These are phyloP conservation scores for Eledona agricola DNA, from an alignment of 2,888 invertebrate species.

Conservation along the genomic window DNA sequence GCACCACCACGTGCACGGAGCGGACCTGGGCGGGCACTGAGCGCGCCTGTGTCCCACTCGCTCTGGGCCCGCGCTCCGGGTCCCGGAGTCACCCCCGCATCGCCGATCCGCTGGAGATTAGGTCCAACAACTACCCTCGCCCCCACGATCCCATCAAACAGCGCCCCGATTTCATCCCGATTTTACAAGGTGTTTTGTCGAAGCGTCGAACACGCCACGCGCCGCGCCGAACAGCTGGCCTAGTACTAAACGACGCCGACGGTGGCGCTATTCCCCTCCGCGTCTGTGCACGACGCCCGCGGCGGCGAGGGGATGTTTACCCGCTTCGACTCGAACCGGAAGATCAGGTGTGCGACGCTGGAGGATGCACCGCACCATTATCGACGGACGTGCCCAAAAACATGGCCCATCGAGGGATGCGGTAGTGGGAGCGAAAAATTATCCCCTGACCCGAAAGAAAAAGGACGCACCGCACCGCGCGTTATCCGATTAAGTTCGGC, in stretches of 20 bases:
- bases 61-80: conserved; percentile 22
- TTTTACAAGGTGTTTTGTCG: conserved; percentile 43
- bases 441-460: conserved; percentile 23
- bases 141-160: conserved; percentile 7
- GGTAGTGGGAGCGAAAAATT: conserved; percentile 13
- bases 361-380: not conserved
- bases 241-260: conserved; percentile 55
- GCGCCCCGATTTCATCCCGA: conserved; percentile 38
- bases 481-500: conserved; percentile 22
- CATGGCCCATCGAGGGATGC: not conserved
- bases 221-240: conserved; percentile 53
- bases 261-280: conserved; percentile 59
- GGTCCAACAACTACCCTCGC: conserved; percentile 19
- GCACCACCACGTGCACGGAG: conserved; percentile 17
- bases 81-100: conserved; percentile 34
- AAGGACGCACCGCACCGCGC: conserved; percentile 21
- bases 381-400: conserved; percentile 1
- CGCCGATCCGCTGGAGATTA: conserved; percentile 38
- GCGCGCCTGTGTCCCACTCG: too few species aligned
- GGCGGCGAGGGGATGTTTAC: conserved; percentile 41
- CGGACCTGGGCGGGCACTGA: conserved; percentile 10
- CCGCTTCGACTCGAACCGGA: conserved; percentile 28
- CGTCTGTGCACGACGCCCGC: conserved; percentile 47
- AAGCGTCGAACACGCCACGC: conserved; percentile 46
- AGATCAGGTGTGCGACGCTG: conserved; percentile 35